Conservation (phyloP, 2,113 vertebrate genomes). For the Chroicocephalus ridibundus region DNA sequence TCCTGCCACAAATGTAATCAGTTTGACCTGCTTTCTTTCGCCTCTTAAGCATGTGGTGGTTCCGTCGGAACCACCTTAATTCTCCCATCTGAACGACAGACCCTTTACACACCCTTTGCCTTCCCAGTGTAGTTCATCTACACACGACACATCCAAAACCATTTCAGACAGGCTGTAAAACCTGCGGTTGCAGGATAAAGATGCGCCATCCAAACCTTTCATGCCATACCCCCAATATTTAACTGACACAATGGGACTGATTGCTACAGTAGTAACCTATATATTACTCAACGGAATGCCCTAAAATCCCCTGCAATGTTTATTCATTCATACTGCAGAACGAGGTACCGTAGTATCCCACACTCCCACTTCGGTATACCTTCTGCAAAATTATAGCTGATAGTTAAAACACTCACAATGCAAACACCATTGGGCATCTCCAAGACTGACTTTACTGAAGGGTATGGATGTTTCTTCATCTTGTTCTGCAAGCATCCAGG, state of each 20-base stretch:
- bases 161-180: not conserved
- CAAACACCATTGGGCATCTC: not conserved
- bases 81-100: not conserved
- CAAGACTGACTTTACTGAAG: not conserved
- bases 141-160: not conserved
- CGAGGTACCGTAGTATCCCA: not conserved
- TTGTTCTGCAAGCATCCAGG: not conserved
- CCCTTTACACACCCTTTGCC: not conserved
- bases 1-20: rapidly evolving
- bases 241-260: rapidly evolving
- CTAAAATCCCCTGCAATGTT: not conserved
- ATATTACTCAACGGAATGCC: not conserved
- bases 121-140: not conserved
- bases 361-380: not conserved
- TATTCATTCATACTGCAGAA: not conserved
- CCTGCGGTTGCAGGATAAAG: not conserved
- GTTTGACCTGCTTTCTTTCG: not conserved
- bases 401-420: not conserved
- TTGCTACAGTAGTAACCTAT: not conserved
- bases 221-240: not conserved
- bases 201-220: not conserved
- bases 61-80: not conserved
- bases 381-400: not conserved
- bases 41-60: not conserved
- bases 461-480: not conserved